Percentiles rank a stretch among this genome's conserved stretches.
These are phyloP conservation scores for Leptosomus discolor DNA, from an alignment of 2,113 vertebrate species.

Conservation along the genomic window DNA sequence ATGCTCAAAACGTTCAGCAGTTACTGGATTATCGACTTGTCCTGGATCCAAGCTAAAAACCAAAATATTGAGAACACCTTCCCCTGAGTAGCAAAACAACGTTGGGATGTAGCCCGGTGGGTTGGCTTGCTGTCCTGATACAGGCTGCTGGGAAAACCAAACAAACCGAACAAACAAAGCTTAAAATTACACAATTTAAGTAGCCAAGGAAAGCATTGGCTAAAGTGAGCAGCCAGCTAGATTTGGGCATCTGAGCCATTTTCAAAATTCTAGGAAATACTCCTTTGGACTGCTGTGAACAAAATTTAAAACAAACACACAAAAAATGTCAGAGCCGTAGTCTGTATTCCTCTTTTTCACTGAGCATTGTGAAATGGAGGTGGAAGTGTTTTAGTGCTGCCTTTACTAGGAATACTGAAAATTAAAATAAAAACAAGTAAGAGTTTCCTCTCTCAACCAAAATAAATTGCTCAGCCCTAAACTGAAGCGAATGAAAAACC, in stretches of 20 bases:
- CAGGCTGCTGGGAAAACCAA: not conserved
- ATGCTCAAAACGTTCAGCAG: not conserved
- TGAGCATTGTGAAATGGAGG: not conserved
- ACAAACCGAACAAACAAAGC: not conserved
- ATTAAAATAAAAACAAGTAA: not conserved
- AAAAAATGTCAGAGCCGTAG: not conserved
- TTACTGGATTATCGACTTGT: not conserved
- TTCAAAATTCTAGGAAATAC: not conserved
- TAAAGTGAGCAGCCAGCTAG: not conserved
- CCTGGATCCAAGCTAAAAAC: not conserved
- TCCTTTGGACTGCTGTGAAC: not conserved
- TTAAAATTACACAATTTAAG: not conserved
- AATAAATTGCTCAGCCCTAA: not conserved
- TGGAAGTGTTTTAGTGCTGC: not conserved
- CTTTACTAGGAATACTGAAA: not conserved
- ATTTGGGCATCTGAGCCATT: not conserved
- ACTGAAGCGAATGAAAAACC: not conserved
- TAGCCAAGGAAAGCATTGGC: not conserved
- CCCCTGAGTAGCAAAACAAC: not conserved
- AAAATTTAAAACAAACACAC: not conserved
- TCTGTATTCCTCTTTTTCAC: not conserved
- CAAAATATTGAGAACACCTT: not conserved
- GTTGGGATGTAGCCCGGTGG: not conserved
- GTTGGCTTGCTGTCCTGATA: not conserved
- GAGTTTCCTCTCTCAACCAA: not conserved